Evolutionary conservation across 2,113 vertebrate genomes (phyloP).

Genomic region (Heterotilapia buettikoferi): DNA sequence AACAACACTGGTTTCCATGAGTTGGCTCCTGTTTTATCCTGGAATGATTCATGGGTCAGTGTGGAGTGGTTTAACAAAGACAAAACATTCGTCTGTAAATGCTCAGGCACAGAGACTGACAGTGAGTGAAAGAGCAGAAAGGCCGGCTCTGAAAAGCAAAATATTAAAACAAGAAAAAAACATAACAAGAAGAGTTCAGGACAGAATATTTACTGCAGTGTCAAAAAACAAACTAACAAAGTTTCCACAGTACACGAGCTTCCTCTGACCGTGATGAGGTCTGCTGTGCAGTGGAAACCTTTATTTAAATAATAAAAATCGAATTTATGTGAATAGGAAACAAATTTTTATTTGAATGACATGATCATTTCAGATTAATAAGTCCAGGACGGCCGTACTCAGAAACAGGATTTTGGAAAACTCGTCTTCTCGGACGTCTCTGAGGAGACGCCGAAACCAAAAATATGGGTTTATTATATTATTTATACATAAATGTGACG

Average conservation of each 20-base stretch:
- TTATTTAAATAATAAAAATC: neutral
- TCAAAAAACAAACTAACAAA: accelerated
- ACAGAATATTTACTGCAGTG: neutral
- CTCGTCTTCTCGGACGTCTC: neutral
- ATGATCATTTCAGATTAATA: neutral
- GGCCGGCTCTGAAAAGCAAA: neutral
- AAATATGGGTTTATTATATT: neutral
- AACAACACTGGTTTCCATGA: neutral
- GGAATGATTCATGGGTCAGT: neutral
- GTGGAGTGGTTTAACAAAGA: neutral
- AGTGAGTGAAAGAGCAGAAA: neutral
- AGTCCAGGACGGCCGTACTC: neutral
- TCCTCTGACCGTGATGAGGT: neutral
- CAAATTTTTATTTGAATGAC: neutral
- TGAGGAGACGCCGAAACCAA: neutral
- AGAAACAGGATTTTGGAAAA: neutral
- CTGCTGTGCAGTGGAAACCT: neutral
- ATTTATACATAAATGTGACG: accelerated
- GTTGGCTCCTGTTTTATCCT: neutral
- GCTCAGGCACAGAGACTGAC: neutral
- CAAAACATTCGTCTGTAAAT: neutral
- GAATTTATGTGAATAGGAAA: neutral
- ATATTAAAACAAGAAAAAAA: neutral
- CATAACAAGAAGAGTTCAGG: neutral
- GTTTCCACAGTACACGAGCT: neutral